A percentile compares a stretch with the other conserved stretches of the same genome.
These are phyloP conservation scores for Petrosia ficiformis DNA, from an alignment of 37 sponge, comb jelly and placozoan species.

Conservation along the genomic window DNA sequence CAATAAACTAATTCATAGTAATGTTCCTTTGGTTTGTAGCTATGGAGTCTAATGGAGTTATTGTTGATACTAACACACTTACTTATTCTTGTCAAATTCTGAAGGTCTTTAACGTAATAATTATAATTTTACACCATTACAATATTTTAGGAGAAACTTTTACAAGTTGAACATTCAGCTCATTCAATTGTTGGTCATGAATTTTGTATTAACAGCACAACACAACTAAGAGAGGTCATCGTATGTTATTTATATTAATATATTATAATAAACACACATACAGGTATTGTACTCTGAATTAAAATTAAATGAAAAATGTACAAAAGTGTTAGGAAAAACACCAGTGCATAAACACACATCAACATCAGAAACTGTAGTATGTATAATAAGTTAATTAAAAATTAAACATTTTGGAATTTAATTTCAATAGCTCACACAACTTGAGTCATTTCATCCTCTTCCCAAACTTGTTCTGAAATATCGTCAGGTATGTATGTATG, in stretches of 20 bases:
- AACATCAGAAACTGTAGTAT: constrained; percentile 81
- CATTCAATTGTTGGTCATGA: constrained; percentile 57
- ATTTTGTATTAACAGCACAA: constrained; percentile 66
- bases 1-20: background rate
- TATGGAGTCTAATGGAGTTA: constrained; percentile 47
- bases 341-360: constrained; percentile 52
- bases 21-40: constrained; percentile 10
- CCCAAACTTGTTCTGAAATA: constrained; percentile 77
- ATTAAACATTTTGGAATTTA: background rate
- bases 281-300: constrained; percentile 83
- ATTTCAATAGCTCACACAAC: constrained; percentile 50
- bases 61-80: constrained; percentile 27
- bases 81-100: constrained; percentile 23
- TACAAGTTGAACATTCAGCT: too few species aligned
- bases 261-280: background rate
- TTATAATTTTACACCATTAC: too few species aligned
- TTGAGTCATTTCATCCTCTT: constrained; percentile 74
- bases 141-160: too few species aligned
- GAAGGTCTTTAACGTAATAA: constrained; percentile 23
- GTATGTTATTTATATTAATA: too few species aligned
- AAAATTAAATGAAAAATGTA: constrained; percentile 47
- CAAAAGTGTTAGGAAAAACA: constrained; percentile 54
- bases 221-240: constrained; percentile 58
- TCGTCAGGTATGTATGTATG: constrained; percentile 75
- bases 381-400: background rate